A percentile compares a stretch with the other conserved stretches of the same genome.
phyloP scores from a whole-genome alignment of 2,113 vertebrate species.

The Sarotherodon lohbergeri region DNA sequence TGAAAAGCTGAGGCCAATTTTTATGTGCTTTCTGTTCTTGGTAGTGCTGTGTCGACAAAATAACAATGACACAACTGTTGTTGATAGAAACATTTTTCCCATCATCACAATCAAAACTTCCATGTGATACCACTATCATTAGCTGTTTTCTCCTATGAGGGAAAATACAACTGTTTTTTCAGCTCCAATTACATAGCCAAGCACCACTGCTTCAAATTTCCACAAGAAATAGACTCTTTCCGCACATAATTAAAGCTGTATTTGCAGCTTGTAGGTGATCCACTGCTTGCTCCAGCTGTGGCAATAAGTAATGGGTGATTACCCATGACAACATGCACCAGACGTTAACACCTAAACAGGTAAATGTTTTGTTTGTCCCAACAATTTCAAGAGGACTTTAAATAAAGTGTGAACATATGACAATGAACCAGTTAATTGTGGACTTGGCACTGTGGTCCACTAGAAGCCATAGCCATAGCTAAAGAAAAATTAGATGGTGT shows the following conservation, averaged over 20 bases:
- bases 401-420: background rate
- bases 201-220: background rate
- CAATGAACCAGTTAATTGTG: background rate
- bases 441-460: background rate
- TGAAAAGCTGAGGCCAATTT: background rate
- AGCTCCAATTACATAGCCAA: background rate
- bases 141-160: background rate
- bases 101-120: background rate
- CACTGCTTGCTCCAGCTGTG: background rate
- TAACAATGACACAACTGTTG: background rate
- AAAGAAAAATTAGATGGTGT: background rate
- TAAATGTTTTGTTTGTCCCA: background rate
- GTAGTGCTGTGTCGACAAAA: background rate
- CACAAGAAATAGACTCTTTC: background rate
- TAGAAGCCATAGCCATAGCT: background rate
- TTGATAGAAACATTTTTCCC: background rate
- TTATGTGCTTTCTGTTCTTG: background rate
- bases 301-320: background rate
- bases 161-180: background rate
- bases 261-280: background rate
- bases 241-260: background rate
- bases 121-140: background rate
- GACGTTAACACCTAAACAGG: background rate
- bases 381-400: background rate
- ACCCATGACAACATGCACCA: background rate